Conservation (phyloP, 1,140 invertebrate genomes). For the Cyrtorhinus lividipennis region DNA sequence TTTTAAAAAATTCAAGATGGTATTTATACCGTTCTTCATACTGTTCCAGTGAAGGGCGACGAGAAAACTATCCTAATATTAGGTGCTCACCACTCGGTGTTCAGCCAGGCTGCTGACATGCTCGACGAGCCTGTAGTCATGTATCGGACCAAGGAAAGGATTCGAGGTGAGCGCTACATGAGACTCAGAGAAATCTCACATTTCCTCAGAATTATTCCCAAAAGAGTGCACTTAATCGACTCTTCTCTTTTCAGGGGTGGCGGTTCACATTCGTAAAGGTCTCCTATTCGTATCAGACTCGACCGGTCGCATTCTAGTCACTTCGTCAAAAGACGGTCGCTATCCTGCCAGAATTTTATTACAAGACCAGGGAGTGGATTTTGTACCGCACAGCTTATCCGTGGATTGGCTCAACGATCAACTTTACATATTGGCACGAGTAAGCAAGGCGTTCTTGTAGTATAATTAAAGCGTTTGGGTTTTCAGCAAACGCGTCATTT, state of each 20-base stretch:
- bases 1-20: too few relatives aligned
- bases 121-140: slow-evolving; percentile 43
- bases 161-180: slow-evolving; percentile 28
- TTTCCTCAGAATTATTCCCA: too few relatives aligned
- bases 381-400: slow-evolving; percentile 39
- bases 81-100: slow-evolving; percentile 47
- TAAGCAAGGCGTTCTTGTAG: too few relatives aligned
- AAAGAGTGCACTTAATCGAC: background rate
- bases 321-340: slow-evolving; percentile 30
- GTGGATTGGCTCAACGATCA: slow-evolving; percentile 78
- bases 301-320: slow-evolving; percentile 41
- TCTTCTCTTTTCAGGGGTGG: slow-evolving; percentile 42
- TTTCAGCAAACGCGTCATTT: too few relatives aligned
- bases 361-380: slow-evolving; percentile 29
- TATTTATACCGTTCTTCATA: too few relatives aligned
- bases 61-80: slow-evolving; percentile 55
- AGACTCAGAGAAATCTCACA: too few relatives aligned
- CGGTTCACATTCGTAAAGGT: slow-evolving; percentile 51
- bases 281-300: slow-evolving; percentile 61
- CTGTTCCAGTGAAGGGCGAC: slow-evolving; percentile 36
- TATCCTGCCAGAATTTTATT: slow-evolving; percentile 24
- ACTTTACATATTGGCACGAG: slow-evolving; percentile 60
- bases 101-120: slow-evolving; percentile 51
- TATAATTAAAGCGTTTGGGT: too few relatives aligned
- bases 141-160: slow-evolving; percentile 31